These are phyloP conservation scores for Pangasius sanitwongsei DNA, from an alignment of 2,797 vertebrate genomes.

Conservation along the genomic window DNA sequence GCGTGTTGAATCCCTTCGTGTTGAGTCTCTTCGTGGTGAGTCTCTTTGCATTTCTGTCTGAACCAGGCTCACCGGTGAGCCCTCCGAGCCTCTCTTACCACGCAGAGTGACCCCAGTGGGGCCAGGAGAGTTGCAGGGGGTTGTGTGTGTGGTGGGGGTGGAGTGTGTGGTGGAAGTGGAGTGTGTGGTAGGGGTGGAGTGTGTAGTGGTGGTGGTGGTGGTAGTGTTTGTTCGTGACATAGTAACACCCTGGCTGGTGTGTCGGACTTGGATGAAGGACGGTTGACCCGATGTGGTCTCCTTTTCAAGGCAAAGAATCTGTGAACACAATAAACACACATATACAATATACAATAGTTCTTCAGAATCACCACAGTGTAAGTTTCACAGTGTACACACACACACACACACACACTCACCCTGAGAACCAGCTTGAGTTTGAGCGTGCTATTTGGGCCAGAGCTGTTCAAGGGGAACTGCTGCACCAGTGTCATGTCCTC, in stretches of 20 bases:
- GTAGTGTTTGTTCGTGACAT: slow-evolving; percentile 59
- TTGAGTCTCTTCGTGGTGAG: not conserved
- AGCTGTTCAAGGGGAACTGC: slow-evolving; percentile 89
- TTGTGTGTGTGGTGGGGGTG: not conserved
- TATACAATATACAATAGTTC: not conserved
- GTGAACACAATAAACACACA: slow-evolving; percentile 14
- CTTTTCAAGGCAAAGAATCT: slow-evolving; percentile 91
- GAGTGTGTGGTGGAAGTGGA: slow-evolving; percentile 42
- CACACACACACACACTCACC: slow-evolving; percentile 71
- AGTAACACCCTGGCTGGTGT: slow-evolving; percentile 74
- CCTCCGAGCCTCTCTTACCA: slow-evolving; percentile 43
- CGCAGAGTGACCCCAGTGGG: slow-evolving; percentile 63
- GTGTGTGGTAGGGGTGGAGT: slow-evolving; percentile 52
- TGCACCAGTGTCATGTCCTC: slow-evolving; percentile 89
- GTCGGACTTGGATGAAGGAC: slow-evolving; percentile 87
- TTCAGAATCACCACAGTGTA: slow-evolving; percentile 60
- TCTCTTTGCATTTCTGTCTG: slow-evolving; percentile 58
- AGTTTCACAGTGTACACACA: not conserved
- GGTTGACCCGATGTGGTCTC: slow-evolving; percentile 81
- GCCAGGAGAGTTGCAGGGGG: slow-evolving; percentile 63
- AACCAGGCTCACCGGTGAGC: slow-evolving; percentile 71
- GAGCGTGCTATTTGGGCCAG: slow-evolving; percentile 90
- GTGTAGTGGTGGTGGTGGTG: slow-evolving; percentile 62
- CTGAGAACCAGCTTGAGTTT: slow-evolving; percentile 93
- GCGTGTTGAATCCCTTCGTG: slow-evolving; percentile 1